Evolutionary conservation across 2,797 vertebrate species (phyloP), one percentile per base, ranked within the genome.

Genomic region (Sebastes cheni): DNA sequence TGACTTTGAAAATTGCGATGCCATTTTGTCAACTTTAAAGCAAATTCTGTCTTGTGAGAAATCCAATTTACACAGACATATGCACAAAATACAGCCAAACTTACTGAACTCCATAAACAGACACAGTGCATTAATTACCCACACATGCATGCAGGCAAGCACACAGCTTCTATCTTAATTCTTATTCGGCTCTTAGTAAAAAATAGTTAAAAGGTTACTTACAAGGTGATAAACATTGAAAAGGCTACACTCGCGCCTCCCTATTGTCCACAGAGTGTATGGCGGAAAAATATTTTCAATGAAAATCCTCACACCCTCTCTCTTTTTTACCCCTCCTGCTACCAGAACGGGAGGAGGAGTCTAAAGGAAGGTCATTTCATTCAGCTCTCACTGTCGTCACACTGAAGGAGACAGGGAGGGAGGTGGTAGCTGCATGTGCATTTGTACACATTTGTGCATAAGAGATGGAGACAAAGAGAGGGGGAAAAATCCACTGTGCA

Each of bases 311-410:
- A 84, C 85, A 88, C 86, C 92, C 79, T 79, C 58, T 75, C 46
- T 75, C 54, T 52, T 78, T 65, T 73, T 65, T 56, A 75, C 67
- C 65, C 80, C 85, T 87, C 85, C 84, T 82, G 73, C 74, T 73
- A 83, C 58, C 89, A 82, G 83, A 89, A 74, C 50, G 8, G 90
- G 82, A 86, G 92, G 94, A 83, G 89, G 91, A 89, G 91, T 80
- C 89, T 78, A 79, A 39, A 84, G 76, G 89, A 93, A 93, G 91
- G 88, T 93, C 92, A 92, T 88, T 93, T 93, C 93, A 95, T 95
- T 95, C 93, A 95, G 81, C 76, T 69, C 77, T 83, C 23, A 66
- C 86, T 94, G 92, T 81, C 90, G 85, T 94, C 92, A 93, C 74
- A 87, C 83, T 74, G 81, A 87, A 86, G 74, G 80, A 89, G 86